Percentiles rank a stretch among this genome's conserved stretches.
These are phyloP conservation scores for Gymnothorax reevesii DNA, from an alignment of 2,797 vertebrate species.

Conservation along the genomic window DNA sequence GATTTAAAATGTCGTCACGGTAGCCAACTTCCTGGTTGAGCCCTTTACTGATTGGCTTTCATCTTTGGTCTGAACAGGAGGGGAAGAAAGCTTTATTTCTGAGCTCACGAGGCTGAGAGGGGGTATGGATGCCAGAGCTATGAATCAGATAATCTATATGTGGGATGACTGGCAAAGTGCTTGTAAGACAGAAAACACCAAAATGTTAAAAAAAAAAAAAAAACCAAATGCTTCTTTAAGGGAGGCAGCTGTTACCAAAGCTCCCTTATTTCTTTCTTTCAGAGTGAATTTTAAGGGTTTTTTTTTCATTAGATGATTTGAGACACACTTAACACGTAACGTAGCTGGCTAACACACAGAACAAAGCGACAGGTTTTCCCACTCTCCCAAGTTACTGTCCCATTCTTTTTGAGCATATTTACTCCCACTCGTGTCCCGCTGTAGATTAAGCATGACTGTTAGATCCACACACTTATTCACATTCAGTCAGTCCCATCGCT, in stretches of 20 bases:
- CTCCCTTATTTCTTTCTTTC: neutral
- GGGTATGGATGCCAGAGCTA: too few species aligned
- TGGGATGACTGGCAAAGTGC: too few species aligned
- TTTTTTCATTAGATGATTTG: neutral
- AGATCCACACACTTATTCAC: neutral
- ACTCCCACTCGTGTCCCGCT: neutral
- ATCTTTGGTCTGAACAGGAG: too few species aligned
- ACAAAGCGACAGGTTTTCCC: neutral
- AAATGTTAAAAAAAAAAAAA: too few species aligned
- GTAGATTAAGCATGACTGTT: neutral
- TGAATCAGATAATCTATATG: too few species aligned
- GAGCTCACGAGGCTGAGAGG: too few species aligned
- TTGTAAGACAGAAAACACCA: too few species aligned
- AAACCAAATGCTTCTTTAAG: neutral
- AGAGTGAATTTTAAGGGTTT: neutral
- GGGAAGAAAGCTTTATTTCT: too few species aligned
- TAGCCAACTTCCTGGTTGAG: too few species aligned
- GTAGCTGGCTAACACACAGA: neutral
- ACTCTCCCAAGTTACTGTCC: neutral
- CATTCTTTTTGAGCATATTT: neutral
- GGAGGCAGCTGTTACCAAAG: neutral
- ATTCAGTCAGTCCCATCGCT: neutral
- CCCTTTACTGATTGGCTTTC: too few species aligned
- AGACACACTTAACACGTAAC: neutral
- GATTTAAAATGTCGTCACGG: too few species aligned